Evolutionary conservation across 2,113 vertebrate genomes (phyloP), one percentile per base, ranked within the genome.

Genomic region (Ammospiza nelsoni): DNA sequence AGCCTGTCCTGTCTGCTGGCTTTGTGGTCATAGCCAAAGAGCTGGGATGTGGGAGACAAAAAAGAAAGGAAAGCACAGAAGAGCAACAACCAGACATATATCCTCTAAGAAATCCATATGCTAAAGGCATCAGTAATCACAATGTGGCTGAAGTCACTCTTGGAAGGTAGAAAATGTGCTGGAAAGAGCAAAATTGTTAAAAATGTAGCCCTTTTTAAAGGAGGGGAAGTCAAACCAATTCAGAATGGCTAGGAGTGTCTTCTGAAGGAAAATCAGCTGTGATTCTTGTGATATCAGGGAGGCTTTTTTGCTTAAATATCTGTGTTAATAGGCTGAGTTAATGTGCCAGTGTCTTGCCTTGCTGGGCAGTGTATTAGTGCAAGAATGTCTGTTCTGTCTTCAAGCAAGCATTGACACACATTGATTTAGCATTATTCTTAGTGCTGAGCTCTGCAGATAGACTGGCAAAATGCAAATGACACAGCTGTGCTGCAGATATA

Each of bases 401-500:
- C n/a, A 39, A 79, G 46, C 37, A 68, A 75, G 52, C 69, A 82
- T 20, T 78, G 81, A 35, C 62, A 29, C 21, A 43, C n/a, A 46
- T 82, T 92, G 87, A 94, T 91, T 96, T 89, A 73, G 51, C 72
- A 82, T 46, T 90, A 44, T 68, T 92, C 66, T 85, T 66, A 2
- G 0, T 89, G 80, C 76, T 93, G 80, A 97, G 41, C 59, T 90
- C 88, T 93, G 82, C 88, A 88, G 67, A 80, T 41, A 88, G 33
- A 35, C n/a, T 43, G 43, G 41, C 23, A 62, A 77, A 94, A 88
- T 90, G 85, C 41, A 85, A 94, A 94, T 88, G 49, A 18, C 54
- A 58, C 63, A 94, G 88, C 79, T 90, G 75, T 63, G 37, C 4
- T 73, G 80, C 75, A 86, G 83, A 67, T 94, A 43, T 0, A 28